These are phyloP conservation scores for Calephelis nemesis DNA, from an alignment of 1,140 invertebrate genomes.

Conservation along the genomic window DNA sequence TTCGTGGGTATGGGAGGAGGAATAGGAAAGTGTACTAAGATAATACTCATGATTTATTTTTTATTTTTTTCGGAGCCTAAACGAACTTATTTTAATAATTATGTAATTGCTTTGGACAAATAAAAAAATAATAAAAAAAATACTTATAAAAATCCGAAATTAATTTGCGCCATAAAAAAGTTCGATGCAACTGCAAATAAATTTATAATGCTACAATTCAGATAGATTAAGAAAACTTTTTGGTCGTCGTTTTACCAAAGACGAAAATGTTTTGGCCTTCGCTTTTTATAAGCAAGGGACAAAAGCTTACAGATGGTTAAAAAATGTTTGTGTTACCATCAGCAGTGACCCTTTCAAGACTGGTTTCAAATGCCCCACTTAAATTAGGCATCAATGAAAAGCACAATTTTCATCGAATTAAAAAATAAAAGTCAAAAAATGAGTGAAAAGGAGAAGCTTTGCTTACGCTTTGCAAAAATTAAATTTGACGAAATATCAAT, in stretches of 20 bases:
- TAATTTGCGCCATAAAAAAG: constrained; percentile 19
- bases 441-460: constrained; percentile 10
- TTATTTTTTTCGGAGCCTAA: no score
- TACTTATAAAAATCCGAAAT: constrained; percentile 26
- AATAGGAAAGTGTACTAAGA: no score
- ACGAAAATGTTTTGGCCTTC: constrained; percentile 29
- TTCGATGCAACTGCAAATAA: constrained; percentile 20
- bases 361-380: neutral
- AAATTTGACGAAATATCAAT: constrained; percentile 23
- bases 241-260: constrained; percentile 26
- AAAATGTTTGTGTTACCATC: constrained; percentile 18
- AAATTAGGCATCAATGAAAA: constrained; percentile 15
- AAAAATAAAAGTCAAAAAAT: constrained; percentile 17
- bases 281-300: constrained; percentile 26
- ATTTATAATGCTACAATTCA: constrained; percentile 26
- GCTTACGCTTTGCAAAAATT: neutral
- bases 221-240: constrained; percentile 25
- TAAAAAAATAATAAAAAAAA: no score
- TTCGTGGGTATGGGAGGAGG: no score
- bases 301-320: constrained; percentile 28
- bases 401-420: constrained; percentile 14
- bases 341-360: neutral
- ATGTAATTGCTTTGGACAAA: no score
- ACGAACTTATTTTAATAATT: no score
- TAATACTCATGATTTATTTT: no score